phyloP scores from a whole-genome alignment of 2,888 invertebrate genomes.

The Eumerus sabulonum region DNA sequence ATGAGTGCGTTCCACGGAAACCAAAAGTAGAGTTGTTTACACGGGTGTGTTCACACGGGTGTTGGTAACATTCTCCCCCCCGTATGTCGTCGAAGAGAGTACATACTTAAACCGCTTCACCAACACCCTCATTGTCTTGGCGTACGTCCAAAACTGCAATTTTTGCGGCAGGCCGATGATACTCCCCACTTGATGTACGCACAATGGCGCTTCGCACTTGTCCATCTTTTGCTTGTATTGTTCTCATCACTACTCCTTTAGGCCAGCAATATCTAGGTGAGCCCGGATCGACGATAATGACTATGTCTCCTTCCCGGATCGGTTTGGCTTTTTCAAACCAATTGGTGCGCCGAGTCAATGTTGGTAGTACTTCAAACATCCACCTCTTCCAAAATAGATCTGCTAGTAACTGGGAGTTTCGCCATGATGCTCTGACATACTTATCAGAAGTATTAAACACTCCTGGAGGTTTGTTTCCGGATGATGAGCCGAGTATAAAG shows the following conservation, averaged over 20 bases:
- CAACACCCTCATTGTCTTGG: background rate
- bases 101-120: slow-evolving; percentile 7
- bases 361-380: slow-evolving; percentile 72
- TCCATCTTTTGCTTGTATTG: slow-evolving; percentile 37
- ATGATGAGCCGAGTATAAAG: slow-evolving; percentile 70
- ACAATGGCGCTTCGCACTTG: slow-evolving; percentile 49
- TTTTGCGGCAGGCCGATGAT: slow-evolving; percentile 39
- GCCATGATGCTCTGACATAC: slow-evolving; percentile 70
- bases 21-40: background rate
- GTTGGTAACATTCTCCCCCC: slow-evolving; percentile 17
- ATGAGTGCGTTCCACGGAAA: slow-evolving; percentile 1
- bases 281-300: slow-evolving; percentile 40
- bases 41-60: slow-evolving; percentile 4
- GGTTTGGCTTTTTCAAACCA: slow-evolving; percentile 58
- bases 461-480: slow-evolving; percentile 55
- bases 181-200: slow-evolving; percentile 21
- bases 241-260: slow-evolving; percentile 36
- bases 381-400: slow-evolving; percentile 72
- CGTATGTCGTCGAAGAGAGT: slow-evolving; percentile 6
- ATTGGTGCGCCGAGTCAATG: slow-evolving; percentile 54
- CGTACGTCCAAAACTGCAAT: slow-evolving; percentile 45
- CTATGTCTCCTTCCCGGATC: slow-evolving; percentile 48
- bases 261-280: slow-evolving; percentile 55
- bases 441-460: slow-evolving; percentile 53
- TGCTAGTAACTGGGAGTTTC: slow-evolving; percentile 63